Percentiles rank a stretch among this genome's conserved stretches.
These are phyloP conservation scores for Philaethria dido DNA, from an alignment of 2,888 invertebrate genomes.

Conservation along the genomic window DNA sequence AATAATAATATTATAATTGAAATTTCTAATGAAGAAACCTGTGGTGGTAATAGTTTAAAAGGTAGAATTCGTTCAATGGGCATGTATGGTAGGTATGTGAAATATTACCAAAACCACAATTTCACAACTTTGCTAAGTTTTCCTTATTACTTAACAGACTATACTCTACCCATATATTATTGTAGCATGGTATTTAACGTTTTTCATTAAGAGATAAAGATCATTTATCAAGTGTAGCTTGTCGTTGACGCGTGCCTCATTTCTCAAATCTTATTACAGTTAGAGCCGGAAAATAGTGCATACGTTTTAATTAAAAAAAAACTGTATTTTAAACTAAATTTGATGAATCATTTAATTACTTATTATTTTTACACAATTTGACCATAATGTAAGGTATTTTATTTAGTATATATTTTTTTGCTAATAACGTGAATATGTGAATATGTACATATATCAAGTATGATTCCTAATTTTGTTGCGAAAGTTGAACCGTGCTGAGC, in stretches of 20 bases:
- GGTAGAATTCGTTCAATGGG: neutral
- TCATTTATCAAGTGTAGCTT: conserved; percentile 74
- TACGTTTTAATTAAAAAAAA: conserved; percentile 19
- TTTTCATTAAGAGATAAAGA: conserved; percentile 50
- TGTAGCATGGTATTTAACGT: conserved; percentile 36
- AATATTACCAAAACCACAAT: neutral
- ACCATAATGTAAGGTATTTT: neutral
- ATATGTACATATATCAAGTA: no score
- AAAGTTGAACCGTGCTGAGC: neutral
- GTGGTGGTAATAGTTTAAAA: neutral
- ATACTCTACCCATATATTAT: conserved; percentile 16
- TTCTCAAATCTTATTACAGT: conserved; percentile 74
- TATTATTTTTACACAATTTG: neutral
- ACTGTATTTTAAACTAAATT: neutral
- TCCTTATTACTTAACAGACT: neutral
- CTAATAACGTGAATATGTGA: no score
- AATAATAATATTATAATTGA: neutral
- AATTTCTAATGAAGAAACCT: neutral
- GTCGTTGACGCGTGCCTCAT: conserved; percentile 73
- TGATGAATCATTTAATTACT: neutral
- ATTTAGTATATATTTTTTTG: no score
- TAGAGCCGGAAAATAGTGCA: conserved; percentile 22
- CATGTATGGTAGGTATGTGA: neutral
- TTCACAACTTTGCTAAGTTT: no score
- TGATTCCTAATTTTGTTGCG: neutral